Base-by-base conservation (phyloP, 2,888 invertebrate species). In the Drosophila acutilabella region DNA sequence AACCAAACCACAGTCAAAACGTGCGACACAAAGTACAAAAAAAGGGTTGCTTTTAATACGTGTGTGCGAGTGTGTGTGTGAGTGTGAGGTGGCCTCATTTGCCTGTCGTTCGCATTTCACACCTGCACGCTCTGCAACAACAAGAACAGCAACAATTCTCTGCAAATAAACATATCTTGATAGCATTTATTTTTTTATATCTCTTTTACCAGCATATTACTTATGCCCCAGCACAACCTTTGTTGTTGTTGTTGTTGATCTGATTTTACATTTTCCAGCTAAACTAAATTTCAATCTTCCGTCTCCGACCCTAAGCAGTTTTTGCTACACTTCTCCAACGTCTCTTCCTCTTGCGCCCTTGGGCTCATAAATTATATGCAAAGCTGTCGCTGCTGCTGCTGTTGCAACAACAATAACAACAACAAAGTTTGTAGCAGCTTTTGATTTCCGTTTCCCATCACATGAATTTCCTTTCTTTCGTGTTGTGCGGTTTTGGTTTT, bases 381-480 rank as follows among this genome's bases (percentile, higher is more conserved):
- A 85, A 89, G 87, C 84, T 88, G 36, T 36, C 36, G 36, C 61
- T 40, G 16, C 57, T 44, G 36, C 47, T 54, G 41, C 52, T 41
- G 41, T 18, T 64, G 57, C 40, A 54, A 41, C 70, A 71, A 41
- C 61, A 65, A 71, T 65, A 80, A 71, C 71, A 80, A 74, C 71
- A 81, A 71, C 71, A 81, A 72, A 82, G 70, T 64, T 72, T 85
- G 83, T 82, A 69, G 85, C 88, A 80, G 89, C 87, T 88, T 88
- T 90, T 89, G 90, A 89, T 89, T 89, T 89, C 89, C 89, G 90
- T 90, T 89, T 89, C 90, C 88, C 89, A 89, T 88, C 83, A 78
- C 76, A 86, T 80, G 80, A 80, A 79, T 85, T 89, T 89, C 82
- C 85, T 84, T 81, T 72, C 71, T 75, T 83, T 86, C 79, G 66